Conservation (phyloP, 53 echinoderm and acorn worm genomes). For the Antedon mediterranea region DNA sequence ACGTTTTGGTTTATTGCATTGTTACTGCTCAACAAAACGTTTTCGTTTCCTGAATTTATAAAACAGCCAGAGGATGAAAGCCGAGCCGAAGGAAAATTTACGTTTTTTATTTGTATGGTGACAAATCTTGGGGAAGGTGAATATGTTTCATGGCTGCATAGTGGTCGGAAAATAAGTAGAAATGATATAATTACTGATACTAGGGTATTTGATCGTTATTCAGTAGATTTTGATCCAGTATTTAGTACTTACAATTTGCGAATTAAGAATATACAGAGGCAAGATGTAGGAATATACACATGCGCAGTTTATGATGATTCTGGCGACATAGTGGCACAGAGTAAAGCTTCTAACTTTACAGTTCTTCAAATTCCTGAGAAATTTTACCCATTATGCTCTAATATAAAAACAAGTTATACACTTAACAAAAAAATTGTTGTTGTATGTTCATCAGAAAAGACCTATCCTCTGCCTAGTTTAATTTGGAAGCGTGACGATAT, state of each 20-base stretch:
- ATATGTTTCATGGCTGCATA: background rate
- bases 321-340: background rate
- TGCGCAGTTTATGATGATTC: background rate
- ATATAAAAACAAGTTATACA: background rate
- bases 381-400: background rate
- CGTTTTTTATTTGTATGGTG: background rate
- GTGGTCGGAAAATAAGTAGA: background rate
- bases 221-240: background rate
- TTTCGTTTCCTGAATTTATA: background rate
- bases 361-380: background rate
- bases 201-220: background rate
- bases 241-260: background rate
- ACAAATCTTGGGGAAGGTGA: background rate
- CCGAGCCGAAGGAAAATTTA: background rate
- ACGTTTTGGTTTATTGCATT: background rate
- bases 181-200: background rate
- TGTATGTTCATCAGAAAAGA: background rate
- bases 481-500: background rate
- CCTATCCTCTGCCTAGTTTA: background rate
- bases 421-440: background rate
- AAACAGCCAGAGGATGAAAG: background rate
- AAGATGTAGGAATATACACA: background rate
- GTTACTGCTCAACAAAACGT: background rate
- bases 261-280: background rate
- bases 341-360: background rate